Conservation (phyloP, 2,888 invertebrate species). For the Eupithecia dodoneata region DNA sequence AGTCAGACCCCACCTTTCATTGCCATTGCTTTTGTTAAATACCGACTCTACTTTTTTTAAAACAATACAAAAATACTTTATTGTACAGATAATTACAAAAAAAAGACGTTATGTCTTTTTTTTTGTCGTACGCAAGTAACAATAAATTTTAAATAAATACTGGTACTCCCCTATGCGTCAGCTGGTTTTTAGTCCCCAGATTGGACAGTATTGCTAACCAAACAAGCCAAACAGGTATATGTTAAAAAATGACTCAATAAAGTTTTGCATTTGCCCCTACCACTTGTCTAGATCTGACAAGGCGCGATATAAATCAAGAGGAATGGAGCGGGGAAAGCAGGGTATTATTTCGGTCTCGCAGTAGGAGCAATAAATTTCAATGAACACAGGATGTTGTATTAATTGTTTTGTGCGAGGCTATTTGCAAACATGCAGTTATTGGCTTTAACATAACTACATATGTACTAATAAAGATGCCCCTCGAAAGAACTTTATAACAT, state of each 20-base stretch:
- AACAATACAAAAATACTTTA: too few species aligned
- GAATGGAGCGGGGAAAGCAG: constrained; percentile 30
- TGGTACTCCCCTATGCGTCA: neutral
- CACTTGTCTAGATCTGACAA: constrained; percentile 22
- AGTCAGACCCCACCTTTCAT: too few species aligned
- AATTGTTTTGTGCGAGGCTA: constrained; percentile 28
- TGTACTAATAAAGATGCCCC: neutral
- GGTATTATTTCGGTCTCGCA: constrained; percentile 29
- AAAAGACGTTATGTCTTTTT: too few species aligned
- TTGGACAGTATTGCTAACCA: neutral
- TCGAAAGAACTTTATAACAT: neutral
- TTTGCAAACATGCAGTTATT: constrained; percentile 19
- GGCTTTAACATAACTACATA: neutral
- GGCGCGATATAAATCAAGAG: constrained; percentile 32
- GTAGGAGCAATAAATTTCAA: constrained; percentile 35
- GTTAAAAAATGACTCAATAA: neutral
- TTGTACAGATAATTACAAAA: too few species aligned
- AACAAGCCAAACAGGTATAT: neutral
- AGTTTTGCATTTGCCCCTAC: neutral
- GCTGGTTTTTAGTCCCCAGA: neutral
- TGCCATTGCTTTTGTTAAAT: too few species aligned
- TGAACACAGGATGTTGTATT: constrained; percentile 23
- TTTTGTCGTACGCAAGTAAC: too few species aligned
- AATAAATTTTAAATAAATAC: too few species aligned
- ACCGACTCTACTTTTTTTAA: too few species aligned